phyloP scores from a whole-genome alignment of 2,113 vertebrate species.

The Lagenorhynchus albirostris region DNA sequence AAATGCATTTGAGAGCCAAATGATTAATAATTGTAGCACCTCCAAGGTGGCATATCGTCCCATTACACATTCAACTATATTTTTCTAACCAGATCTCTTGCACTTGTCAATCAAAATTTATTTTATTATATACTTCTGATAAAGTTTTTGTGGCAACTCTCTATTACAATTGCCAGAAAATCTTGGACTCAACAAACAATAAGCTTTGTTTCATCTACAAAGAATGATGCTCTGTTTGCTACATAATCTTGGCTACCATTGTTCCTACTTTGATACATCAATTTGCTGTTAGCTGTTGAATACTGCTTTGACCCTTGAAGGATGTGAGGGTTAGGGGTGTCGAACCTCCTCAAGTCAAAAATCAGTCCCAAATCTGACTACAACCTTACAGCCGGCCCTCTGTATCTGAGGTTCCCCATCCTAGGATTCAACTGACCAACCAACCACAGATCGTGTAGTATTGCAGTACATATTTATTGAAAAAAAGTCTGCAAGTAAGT shows the following conservation, averaged over 20 bases:
- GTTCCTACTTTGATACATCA: background rate
- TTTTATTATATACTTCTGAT: background rate
- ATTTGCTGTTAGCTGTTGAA: background rate
- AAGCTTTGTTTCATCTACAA: background rate
- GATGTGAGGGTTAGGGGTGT: no score
- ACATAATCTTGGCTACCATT: background rate
- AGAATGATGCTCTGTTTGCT: background rate
- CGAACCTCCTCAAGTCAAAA: no score
- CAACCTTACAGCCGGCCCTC: no score
- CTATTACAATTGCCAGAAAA: background rate
- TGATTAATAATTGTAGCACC: background rate
- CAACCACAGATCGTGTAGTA: no score
- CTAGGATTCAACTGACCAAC: no score
- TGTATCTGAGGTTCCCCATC: no score
- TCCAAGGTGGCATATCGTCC: background rate
- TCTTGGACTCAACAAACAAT: background rate
- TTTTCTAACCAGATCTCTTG: background rate
- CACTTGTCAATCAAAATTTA: background rate
- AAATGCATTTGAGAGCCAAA: background rate
- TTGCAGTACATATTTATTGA: no score
- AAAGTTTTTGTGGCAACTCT: background rate
- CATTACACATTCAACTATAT: background rate
- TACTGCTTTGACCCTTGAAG: background rate
- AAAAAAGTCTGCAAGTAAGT: no score
- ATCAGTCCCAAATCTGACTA: no score